These are phyloP conservation scores for Pyrrhosoma nymphula DNA, from an alignment of 2,888 invertebrate genomes.

Conservation along the genomic window DNA sequence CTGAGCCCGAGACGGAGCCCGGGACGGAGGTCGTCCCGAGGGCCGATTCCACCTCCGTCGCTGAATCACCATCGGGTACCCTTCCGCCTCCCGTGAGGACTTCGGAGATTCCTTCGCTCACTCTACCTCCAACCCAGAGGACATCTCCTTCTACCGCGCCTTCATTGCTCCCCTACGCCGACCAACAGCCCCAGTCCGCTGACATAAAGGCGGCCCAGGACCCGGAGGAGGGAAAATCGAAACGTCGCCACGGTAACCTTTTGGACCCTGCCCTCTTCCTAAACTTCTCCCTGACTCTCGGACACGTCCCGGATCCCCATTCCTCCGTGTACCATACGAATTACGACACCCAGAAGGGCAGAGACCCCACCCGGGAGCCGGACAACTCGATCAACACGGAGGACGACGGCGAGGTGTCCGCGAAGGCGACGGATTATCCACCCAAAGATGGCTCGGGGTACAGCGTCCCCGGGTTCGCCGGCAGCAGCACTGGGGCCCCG, in stretches of 20 bases:
- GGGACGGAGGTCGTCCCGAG: too few relatives aligned
- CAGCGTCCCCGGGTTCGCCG: neutral
- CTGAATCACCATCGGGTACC: neutral
- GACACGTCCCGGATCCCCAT: constrained; percentile 30
- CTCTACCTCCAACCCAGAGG: neutral
- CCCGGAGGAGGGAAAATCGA: neutral
- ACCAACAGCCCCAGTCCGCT: neutral
- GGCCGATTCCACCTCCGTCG: neutral
- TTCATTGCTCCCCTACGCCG: neutral
- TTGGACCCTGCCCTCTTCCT: neutral
- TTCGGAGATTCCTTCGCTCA: neutral
- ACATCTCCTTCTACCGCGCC: neutral
- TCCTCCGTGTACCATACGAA: constrained; percentile 39
- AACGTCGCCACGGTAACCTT: neutral
- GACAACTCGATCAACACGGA: neutral
- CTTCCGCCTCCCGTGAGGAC: neutral
- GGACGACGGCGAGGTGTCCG: constrained; percentile 10
- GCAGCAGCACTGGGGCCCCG: neutral
- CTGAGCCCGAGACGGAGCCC: neutral
- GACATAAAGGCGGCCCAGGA: neutral
- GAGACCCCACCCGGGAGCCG: neutral
- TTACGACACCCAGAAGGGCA: neutral
- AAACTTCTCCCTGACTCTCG: constrained; percentile 48
- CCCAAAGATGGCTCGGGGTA: neutral
- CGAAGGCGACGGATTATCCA: neutral